Base-by-base conservation (phyloP, 2,113 vertebrate species). In the Microtus ochrogaster region DNA sequence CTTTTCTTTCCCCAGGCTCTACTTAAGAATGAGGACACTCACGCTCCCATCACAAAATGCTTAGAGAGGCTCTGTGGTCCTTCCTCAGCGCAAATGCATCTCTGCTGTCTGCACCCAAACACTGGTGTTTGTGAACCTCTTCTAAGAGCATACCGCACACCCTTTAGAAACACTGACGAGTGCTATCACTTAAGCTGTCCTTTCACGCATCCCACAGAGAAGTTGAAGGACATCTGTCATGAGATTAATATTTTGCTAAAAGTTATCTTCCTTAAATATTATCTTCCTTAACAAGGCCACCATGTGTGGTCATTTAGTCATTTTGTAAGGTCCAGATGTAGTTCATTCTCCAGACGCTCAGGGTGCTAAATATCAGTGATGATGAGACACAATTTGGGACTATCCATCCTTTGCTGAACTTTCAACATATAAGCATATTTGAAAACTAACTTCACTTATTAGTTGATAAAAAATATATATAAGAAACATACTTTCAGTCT, bases 391-490 rank as follows among this genome's bases (percentile, higher is more conserved):
- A 79, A 30, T 0, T 5, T 36, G 36, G 24, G 7, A 61, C 3
- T 41, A 41, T 49, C 94, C 81, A 61, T 78, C 74, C 63, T 91
- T 58, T 85, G 36, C 14, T 82, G 65, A 97, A 68, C 78, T 66
- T 92, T 28, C 70, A 84, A 52, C 44, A 58, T 49, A 36, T 0
- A 72, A 2, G 41, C 36, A 85, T 83, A 94, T 76, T 49, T 52
- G 66, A 88, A 88, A 88, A 94, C 16, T 36, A 88, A 94, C 10
- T 36, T 88, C 61, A 86, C 77, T 49, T 90, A 68, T 91, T 77
- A 86, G 52, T 81, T 73, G n/a, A 39, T 36, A 13, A 52, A 68
- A 33, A 33, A 16, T 2, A 3, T 36, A 70, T 0, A 66, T 10
- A 74, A 2, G 39, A 70, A 79, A 79, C 4, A 22, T 3, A 55